Evolutionary conservation across 2,113 vertebrate genomes (phyloP).

Genomic region (Panthera leo): DNA sequence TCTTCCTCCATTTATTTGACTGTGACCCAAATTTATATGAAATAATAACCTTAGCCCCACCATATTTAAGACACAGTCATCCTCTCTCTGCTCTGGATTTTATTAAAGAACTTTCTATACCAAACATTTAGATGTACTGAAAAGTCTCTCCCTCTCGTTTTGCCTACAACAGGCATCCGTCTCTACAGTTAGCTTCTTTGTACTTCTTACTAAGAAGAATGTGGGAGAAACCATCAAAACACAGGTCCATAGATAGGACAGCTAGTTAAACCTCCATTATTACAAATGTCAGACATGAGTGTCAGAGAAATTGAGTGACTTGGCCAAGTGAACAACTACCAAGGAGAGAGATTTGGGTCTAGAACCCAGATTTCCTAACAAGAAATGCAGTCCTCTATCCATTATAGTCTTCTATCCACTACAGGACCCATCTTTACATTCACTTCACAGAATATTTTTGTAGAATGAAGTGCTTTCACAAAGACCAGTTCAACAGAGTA

Average conservation of each 20-base stretch:
- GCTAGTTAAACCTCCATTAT: not conserved
- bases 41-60: not conserved
- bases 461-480: conserved; percentile 1
- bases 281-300: not conserved
- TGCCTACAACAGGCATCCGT: not conserved
- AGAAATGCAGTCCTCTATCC: not conserved
- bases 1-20: not conserved
- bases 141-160: not conserved
- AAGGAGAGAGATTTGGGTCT: not conserved
- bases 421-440: not conserved
- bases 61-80: not conserved
- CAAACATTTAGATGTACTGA: not conserved
- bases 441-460: not conserved
- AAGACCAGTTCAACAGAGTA: not conserved
- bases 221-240: not conserved
- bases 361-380: not conserved
- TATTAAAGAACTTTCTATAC: not conserved
- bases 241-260: not conserved
- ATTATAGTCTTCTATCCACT: not conserved
- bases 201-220: not conserved
- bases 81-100: not conserved
- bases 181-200: not conserved
- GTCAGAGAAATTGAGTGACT: not conserved
- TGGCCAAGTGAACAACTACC: not conserved
- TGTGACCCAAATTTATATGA: not conserved